Percentiles rank a stretch among this genome's conserved stretches.
These are phyloP conservation scores for Procambarus clarkii DNA, from an alignment of 1,140 invertebrate genomes.

Conservation along the genomic window DNA sequence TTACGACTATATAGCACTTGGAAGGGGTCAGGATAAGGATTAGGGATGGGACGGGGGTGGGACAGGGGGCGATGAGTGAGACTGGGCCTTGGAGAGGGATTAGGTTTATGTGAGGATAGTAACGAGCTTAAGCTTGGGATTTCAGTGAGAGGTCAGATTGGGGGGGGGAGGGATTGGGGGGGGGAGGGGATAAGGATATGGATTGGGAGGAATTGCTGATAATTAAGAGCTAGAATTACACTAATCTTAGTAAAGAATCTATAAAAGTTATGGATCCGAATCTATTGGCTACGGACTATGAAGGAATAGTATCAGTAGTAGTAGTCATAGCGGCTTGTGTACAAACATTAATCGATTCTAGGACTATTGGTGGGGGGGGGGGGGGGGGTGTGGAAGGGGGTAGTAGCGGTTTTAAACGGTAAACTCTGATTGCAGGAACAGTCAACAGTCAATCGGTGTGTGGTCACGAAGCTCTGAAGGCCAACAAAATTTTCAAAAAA, in stretches of 20 bases:
- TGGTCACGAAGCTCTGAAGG: slow-evolving; percentile 66
- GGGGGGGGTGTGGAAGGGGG: not conserved
- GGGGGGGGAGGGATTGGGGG: not conserved
- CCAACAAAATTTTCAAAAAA: slow-evolving; percentile 24
- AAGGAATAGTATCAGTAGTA: slow-evolving; percentile 33
- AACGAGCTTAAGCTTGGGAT: too few species aligned
- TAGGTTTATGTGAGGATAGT: too few species aligned
- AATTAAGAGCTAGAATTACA: slow-evolving; percentile 31
- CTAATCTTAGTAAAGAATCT: slow-evolving; percentile 40
- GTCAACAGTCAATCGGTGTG: slow-evolving; percentile 54
- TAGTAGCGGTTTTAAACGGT: slow-evolving; percentile 53
- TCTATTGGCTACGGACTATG: slow-evolving; percentile 52
- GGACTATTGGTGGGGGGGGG: slow-evolving; percentile 57
- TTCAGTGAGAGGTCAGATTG: too few species aligned
- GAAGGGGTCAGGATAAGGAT: too few species aligned
- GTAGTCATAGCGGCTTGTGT: slow-evolving; percentile 42
- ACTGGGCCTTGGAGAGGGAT: not conserved
- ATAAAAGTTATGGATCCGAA: slow-evolving; percentile 36
- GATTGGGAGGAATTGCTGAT: not conserved
- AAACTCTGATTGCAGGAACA: slow-evolving; percentile 65
- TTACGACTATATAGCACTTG: too few species aligned
- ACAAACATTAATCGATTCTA: slow-evolving; percentile 62
- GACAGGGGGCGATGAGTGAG: not conserved
- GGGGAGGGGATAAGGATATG: not conserved
- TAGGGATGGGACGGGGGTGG: too few species aligned